Evolutionary conservation across 2,888 invertebrate species (phyloP), one percentile per base, ranked within the genome.

Genomic region (Archips xylosteana): DNA sequence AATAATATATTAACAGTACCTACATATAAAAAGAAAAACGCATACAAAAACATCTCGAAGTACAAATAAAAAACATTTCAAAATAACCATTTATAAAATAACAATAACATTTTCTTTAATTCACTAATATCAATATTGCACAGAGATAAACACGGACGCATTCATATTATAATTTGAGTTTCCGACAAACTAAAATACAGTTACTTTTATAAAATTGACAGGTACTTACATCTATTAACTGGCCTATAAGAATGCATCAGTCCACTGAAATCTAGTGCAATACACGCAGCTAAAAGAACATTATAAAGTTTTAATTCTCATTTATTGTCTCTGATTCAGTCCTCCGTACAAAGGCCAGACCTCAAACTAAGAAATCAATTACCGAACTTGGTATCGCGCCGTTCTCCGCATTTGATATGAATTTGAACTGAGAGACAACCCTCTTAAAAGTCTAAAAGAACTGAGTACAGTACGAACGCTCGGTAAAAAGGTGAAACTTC

Each of bases 41-140:
- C 32, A 10, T 4, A 32, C 57, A 4, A 32, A 32, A 32, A 57
- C 32, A 32, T 12, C 12, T 5, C 15, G 6, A 54, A 2, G 23
- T 8, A 10, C 32, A 32, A 32, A 12, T 3, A 12, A 57, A 32
- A 57, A 51, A 54, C 23, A 32, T 32, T 57, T 32, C 23, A 57
- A 57, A 57, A 57, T 57, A 57, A 54, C 3, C 15, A 32, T 57
- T 57, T 23, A 12, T 32, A 57, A 23, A 57, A 32, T 4, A 34
- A 57, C 23, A 57, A 54, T 54, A 54, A 23, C 15, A 15, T 57
- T 32, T 3, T 12, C 23, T 10, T 23, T 54, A 10, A 5, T 54
- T 23, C 8, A 10, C 23, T 54, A 54, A 54, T 54, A 54, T 57
- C 57, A 57, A 57, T 57, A 57, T 57, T 57, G 57, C 57, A 32